These are phyloP conservation scores for Columba guinea DNA, from an alignment of 2,797 vertebrate species.

Conservation along the genomic window DNA sequence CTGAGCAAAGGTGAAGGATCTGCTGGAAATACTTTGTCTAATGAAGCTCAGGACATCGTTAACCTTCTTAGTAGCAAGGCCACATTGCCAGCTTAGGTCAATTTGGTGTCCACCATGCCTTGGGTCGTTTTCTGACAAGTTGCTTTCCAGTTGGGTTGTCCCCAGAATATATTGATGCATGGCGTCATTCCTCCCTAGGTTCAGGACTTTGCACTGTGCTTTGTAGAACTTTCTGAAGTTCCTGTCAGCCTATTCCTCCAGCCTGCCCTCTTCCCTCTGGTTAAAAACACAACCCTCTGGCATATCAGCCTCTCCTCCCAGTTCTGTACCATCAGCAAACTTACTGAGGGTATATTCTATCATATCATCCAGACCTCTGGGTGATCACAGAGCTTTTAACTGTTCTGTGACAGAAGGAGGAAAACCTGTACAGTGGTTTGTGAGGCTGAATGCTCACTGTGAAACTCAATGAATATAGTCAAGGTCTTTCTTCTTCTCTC, in stretches of 20 bases:
- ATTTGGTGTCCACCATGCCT: not conserved
- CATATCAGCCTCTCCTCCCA: not conserved
- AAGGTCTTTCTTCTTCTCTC: not conserved
- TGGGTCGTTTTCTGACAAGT: not conserved
- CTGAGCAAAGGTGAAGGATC: not conserved
- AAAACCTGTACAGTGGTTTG: not conserved
- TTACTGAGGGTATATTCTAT: not conserved
- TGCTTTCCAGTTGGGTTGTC: not conserved
- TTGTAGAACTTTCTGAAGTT: not conserved
- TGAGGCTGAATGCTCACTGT: fast-evolving
- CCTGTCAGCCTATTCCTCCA: not conserved
- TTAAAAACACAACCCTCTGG: not conserved
- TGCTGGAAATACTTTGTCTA: not conserved
- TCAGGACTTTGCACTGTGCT: not conserved
- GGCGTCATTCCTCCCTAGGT: not conserved
- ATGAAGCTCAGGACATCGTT: not conserved
- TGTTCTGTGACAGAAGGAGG: not conserved
- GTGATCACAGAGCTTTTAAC: not conserved
- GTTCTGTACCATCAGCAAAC: not conserved
- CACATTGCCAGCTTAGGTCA: not conserved
- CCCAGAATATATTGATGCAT: too few relatives aligned
- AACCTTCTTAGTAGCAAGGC: not conserved
- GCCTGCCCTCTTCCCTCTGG: not conserved
- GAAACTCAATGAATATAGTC: not conserved
- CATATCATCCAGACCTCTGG: not conserved